These are phyloP conservation scores for Dromaius novaehollandiae DNA, from an alignment of 2,113 vertebrate genomes.

Conservation along the genomic window DNA sequence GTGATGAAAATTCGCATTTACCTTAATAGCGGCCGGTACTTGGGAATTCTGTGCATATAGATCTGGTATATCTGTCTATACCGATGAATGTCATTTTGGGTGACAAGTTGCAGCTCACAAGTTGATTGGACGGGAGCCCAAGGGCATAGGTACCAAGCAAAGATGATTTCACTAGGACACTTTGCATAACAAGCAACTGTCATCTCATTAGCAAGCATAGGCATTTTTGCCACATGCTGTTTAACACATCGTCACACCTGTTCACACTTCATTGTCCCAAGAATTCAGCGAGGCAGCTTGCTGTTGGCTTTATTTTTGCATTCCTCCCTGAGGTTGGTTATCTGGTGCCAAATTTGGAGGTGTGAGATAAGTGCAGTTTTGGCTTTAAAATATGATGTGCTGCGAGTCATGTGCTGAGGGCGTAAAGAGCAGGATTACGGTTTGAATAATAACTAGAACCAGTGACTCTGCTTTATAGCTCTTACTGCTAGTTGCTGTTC, in stretches of 20 bases:
- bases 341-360: background rate
- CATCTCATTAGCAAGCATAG: constrained; percentile 64
- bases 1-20: background rate
- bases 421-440: background rate
- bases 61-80: constrained; percentile 31
- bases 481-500: background rate
- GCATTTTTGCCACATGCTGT: constrained; percentile 63
- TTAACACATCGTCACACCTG: constrained; percentile 67
- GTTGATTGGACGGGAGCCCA: constrained; percentile 61
- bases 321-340: background rate
- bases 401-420: background rate
- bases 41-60: constrained; percentile 1
- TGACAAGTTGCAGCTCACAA: constrained; percentile 8
- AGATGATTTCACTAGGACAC: constrained; percentile 48
- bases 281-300: constrained; percentile 29
- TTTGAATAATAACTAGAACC: background rate
- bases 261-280: constrained; percentile 59
- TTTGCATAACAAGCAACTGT: constrained; percentile 62
- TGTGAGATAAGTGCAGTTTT: background rate
- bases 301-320: constrained; percentile 8
- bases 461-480: background rate
- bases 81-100: constrained; percentile 33
- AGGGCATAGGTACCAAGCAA: constrained; percentile 51
- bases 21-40: background rate
- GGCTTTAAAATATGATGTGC: background rate